Percentiles rank a stretch among this genome's conserved stretches.
phyloP scores from a whole-genome alignment of 2,888 invertebrate genomes.

The Aspidiotus rigidus region DNA sequence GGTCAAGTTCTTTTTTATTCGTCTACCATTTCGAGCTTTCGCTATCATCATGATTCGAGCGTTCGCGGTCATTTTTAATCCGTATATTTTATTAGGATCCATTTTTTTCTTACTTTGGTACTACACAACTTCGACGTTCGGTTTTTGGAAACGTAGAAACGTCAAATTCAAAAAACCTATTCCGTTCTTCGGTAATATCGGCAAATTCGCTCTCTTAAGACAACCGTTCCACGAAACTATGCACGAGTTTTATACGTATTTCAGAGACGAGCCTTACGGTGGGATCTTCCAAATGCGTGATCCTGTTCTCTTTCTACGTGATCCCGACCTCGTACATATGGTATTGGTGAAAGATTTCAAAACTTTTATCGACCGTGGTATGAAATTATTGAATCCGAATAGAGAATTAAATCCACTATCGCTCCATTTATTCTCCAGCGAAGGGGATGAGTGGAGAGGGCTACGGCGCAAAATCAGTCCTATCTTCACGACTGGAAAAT shows the following conservation, averaged over 20 bases:
- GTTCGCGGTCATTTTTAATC: not conserved
- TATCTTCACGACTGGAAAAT: constrained; percentile 44
- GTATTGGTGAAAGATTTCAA: constrained; percentile 37
- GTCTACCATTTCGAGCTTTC: too few relatives aligned
- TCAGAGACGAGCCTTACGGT: constrained; percentile 38
- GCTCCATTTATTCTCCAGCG: constrained; percentile 34
- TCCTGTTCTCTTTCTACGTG: constrained; percentile 31
- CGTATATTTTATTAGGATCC: not conserved
- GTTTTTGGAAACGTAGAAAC: constrained; percentile 44
- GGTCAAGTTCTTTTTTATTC: too few relatives aligned
- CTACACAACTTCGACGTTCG: constrained; percentile 41
- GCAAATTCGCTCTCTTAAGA: not conserved
- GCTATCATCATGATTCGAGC: not conserved
- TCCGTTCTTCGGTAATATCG: constrained; percentile 43
- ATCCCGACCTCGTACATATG: constrained; percentile 27
- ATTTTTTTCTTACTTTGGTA: constrained; percentile 20
- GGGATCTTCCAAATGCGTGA: constrained; percentile 32
- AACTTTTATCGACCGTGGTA: constrained; percentile 35
- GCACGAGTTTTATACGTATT: constrained; percentile 14
- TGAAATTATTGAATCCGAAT: constrained; percentile 21
- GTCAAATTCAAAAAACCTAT: constrained; percentile 43
- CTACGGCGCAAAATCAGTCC: constrained; percentile 43
- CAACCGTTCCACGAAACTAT: constrained; percentile 12
- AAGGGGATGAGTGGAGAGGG: constrained; percentile 42
- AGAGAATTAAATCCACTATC: constrained; percentile 35